Conservation (phyloP, 2,888 invertebrate species). For the Rhyacophila evoluta region DNA sequence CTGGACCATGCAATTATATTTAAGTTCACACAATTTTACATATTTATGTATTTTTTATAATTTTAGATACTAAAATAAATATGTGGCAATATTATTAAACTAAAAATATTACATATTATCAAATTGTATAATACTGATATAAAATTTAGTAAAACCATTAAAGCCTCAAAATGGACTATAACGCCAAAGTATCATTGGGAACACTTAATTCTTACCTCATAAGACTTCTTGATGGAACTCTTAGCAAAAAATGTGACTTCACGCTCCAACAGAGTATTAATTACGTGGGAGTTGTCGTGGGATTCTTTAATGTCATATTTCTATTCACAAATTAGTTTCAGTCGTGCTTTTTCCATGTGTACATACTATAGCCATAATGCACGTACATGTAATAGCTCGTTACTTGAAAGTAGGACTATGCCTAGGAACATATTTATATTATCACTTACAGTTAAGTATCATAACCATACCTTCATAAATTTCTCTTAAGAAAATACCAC, state of each 20-base stretch:
- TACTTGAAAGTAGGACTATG: background rate
- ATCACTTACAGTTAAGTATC: no score
- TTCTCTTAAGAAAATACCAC: no score
- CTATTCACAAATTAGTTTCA: constrained; percentile 51
- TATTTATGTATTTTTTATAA: no score
- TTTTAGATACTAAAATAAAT: no score
- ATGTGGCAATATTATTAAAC: no score
- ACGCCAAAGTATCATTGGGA: background rate
- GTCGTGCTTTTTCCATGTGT: constrained; percentile 45
- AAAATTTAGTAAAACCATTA: background rate
- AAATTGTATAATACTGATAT: background rate
- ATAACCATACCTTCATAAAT: no score
- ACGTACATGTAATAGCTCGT: constrained; percentile 28
- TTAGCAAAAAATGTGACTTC: constrained; percentile 30
- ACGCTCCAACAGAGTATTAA: constrained; percentile 40
- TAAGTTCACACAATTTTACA: no score
- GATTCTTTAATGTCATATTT: constrained; percentile 47
- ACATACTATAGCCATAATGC: constrained; percentile 20
- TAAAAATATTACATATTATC: background rate
- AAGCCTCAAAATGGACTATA: background rate
- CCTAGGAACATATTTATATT: no score
- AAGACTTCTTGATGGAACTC: constrained; percentile 1
- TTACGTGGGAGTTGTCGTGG: constrained; percentile 45
- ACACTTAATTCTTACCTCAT: constrained; percentile 22
- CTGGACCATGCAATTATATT: no score